These are phyloP conservation scores for Austrofundulus limnaeus DNA, from an alignment of 2,113 vertebrate genomes.

Conservation along the genomic window DNA sequence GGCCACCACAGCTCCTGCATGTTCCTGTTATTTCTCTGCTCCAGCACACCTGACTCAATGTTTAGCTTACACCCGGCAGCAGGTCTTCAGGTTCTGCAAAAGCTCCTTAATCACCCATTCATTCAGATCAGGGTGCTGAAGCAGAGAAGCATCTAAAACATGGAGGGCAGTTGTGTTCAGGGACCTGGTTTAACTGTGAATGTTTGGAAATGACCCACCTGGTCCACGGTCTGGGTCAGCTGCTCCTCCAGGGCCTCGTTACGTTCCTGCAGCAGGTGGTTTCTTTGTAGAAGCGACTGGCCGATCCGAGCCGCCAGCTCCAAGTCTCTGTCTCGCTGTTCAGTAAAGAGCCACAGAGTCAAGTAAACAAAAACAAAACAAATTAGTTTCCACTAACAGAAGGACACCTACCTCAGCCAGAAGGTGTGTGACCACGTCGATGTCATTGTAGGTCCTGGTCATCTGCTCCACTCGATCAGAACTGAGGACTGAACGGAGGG, in stretches of 20 bases:
- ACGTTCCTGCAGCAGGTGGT: slow-evolving; percentile 89
- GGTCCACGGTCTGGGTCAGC: slow-evolving; percentile 88
- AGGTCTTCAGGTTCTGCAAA: too few relatives aligned
- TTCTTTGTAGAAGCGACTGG: slow-evolving; percentile 93
- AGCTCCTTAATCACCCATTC: too few relatives aligned
- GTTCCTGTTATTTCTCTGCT: too few relatives aligned
- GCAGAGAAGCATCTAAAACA: too few relatives aligned
- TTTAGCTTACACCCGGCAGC: too few relatives aligned
- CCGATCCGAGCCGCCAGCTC: slow-evolving; percentile 96
- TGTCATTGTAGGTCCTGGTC: slow-evolving; percentile 89
- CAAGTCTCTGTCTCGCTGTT: slow-evolving; percentile 92
- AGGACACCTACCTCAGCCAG: slow-evolving; percentile 86
- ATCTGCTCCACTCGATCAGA: slow-evolving; percentile 87
- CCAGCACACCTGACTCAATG: too few relatives aligned
- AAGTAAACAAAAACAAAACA: background rate
- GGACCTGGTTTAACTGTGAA: too few relatives aligned
- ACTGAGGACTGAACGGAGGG: slow-evolving; percentile 82
- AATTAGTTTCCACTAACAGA: too few relatives aligned
- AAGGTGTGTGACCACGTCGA: slow-evolving; percentile 91
- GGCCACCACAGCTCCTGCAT: too few relatives aligned
- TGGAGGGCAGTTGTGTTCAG: too few relatives aligned
- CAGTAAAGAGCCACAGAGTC: slow-evolving; percentile 12
- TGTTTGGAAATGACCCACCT: slow-evolving; percentile 73
- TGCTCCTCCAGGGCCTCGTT: slow-evolving; percentile 94
- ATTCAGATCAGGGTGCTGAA: too few relatives aligned